A percentile compares a stretch with the other conserved stretches of the same genome.
phyloP scores from a whole-genome alignment of 2,888 invertebrate genomes.

The Trissolcus japonicus region DNA sequence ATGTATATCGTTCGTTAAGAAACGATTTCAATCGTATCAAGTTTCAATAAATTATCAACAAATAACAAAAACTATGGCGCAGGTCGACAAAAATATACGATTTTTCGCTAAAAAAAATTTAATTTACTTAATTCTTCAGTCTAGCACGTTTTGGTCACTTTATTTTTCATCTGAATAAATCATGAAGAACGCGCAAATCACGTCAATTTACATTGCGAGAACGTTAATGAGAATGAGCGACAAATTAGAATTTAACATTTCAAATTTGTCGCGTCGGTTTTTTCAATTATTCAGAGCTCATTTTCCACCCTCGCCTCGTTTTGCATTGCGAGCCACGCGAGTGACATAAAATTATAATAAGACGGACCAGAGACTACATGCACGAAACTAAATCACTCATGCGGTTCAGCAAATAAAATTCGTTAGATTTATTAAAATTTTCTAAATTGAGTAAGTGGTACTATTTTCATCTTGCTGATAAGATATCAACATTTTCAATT shows the following conservation, averaged over 20 bases:
- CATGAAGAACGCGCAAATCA: not conserved
- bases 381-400: constrained; percentile 1
- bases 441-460: no score
- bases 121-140: not conserved
- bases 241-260: constrained; percentile 4
- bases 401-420: no score
- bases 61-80: not conserved
- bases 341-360: constrained; percentile 18
- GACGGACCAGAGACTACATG: constrained; percentile 4
- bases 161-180: constrained; percentile 2
- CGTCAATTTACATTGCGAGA: not conserved
- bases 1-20: constrained; percentile 15
- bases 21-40: constrained; percentile 18
- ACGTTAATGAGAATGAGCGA: not conserved
- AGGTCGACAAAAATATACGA: constrained; percentile 8
- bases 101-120: not conserved
- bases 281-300: constrained; percentile 7
- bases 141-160: not conserved
- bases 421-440: no score
- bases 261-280: constrained; percentile 4
- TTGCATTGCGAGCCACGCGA: constrained; percentile 6
- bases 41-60: constrained; percentile 14
- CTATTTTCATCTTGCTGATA: no score
- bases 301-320: not conserved
- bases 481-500: not conserved